These are phyloP conservation scores for Macropodus opercularis DNA, from an alignment of 2,797 vertebrate genomes.

Conservation along the genomic window DNA sequence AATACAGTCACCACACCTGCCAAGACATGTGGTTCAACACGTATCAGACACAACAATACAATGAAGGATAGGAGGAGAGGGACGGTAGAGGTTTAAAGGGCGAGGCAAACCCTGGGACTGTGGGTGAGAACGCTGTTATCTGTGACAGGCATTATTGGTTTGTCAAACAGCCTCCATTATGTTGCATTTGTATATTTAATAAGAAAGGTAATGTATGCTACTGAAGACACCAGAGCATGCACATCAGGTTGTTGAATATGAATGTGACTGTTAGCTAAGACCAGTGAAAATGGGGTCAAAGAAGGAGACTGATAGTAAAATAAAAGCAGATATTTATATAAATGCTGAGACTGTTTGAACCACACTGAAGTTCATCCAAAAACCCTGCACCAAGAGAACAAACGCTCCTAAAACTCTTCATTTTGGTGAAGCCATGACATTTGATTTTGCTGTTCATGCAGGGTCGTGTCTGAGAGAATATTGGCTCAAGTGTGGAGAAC, in stretches of 20 bases:
- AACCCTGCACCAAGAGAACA: too few relatives aligned
- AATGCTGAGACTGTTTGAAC: too few relatives aligned
- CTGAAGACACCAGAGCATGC: background rate
- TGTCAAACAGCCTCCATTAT: conserved; percentile 26
- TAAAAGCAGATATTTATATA: too few relatives aligned
- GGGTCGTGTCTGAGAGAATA: conserved; percentile 50
- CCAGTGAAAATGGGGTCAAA: background rate
- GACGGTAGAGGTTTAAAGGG: conserved; percentile 10
- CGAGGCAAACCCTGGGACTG: conserved; percentile 16
- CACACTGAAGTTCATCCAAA: too few relatives aligned
- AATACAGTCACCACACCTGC: conserved; percentile 81
- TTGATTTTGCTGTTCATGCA: too few relatives aligned
- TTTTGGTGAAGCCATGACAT: too few relatives aligned
- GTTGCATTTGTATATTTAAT: conserved; percentile 29
- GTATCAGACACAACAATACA: conserved; percentile 65
- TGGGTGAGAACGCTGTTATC: conserved; percentile 27
- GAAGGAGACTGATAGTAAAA: background rate
- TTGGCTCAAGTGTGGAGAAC: conserved; percentile 53
- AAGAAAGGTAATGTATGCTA: conserved; percentile 1
- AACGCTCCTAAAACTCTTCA: too few relatives aligned
- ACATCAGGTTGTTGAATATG: background rate
- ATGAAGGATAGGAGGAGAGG: conserved; percentile 35
- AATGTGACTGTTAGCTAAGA: background rate
- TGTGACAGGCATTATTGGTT: conserved; percentile 21
- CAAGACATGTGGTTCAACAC: conserved; percentile 70